A percentile compares a stretch with the other conserved stretches of the same genome.
Evolutionary conservation across 2,113 vertebrate genomes (phyloP).

Genomic region (Apus apus): DNA sequence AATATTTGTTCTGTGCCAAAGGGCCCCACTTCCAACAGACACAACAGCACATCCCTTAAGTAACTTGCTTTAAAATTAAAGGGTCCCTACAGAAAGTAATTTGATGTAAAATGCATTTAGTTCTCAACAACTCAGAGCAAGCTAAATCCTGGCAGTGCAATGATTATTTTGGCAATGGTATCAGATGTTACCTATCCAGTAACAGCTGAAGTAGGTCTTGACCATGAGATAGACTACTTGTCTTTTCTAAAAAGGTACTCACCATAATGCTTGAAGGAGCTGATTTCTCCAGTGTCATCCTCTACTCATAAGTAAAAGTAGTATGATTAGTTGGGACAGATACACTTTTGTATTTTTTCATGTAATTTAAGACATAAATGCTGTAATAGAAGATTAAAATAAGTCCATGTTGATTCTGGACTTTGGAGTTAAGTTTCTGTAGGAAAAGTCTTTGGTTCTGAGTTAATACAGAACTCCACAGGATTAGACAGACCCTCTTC

Average conservation of each 20-base stretch:
- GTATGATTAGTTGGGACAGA: neutral
- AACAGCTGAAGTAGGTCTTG: neutral
- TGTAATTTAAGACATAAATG: neutral
- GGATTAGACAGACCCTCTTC: neutral
- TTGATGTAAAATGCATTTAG: neutral
- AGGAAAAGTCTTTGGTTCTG: neutral
- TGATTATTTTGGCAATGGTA: neutral
- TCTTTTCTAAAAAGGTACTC: neutral
- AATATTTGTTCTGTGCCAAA: neutral
- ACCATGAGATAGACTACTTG: neutral
- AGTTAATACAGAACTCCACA: neutral
- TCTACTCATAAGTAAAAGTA: neutral
- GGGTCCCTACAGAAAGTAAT: neutral
- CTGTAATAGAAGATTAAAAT: neutral
- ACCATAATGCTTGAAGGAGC: accelerated
- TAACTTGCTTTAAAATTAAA: neutral
- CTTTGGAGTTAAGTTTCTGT: neutral
- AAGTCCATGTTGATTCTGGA: neutral
- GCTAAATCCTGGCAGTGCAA: neutral
- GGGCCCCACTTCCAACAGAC: neutral
- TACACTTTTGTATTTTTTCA: neutral
- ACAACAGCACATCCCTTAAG: neutral
- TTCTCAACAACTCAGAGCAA: neutral
- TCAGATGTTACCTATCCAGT: accelerated
- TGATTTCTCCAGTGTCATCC: neutral